Conservation (phyloP, 1,140 invertebrate genomes). For the Nephila pilipes region DNA sequence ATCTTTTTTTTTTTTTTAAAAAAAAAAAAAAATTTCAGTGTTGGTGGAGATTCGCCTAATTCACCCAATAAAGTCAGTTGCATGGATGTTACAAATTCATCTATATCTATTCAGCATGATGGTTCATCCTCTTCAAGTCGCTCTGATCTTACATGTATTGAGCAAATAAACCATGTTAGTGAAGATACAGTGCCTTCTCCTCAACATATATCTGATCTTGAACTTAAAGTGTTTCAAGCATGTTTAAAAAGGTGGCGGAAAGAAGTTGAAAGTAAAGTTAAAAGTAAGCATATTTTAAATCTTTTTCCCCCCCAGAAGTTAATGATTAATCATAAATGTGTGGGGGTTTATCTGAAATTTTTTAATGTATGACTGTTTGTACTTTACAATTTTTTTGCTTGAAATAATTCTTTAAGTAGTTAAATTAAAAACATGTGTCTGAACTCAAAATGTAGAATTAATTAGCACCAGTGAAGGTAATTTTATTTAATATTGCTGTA, state of each 20-base stretch:
- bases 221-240: conserved; percentile 81
- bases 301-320: too few relatives aligned
- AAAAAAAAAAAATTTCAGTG: conserved; percentile 44
- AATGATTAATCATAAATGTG: too few relatives aligned
- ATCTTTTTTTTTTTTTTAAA: background rate
- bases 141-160: background rate
- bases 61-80: conserved; percentile 69
- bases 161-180: conserved; percentile 45
- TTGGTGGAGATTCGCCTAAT: conserved; percentile 48
- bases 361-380: too few relatives aligned
- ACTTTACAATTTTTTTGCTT: too few relatives aligned
- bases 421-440: too few relatives aligned
- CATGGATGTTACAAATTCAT: conserved; percentile 32
- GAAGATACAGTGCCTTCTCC: conserved; percentile 77
- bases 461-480: too few relatives aligned
- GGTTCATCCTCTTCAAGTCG: background rate
- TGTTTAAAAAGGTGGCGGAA: conserved; percentile 82
- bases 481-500: too few relatives aligned
- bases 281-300: conserved; percentile 80
- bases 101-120: background rate
- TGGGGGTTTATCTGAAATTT: too few relatives aligned
- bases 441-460: too few relatives aligned
- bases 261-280: conserved; percentile 82
- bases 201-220: conserved; percentile 80
- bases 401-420: too few relatives aligned